These are phyloP conservation scores for Malurus melanocephalus DNA, from an alignment of 2,113 vertebrate species.

Conservation along the genomic window DNA sequence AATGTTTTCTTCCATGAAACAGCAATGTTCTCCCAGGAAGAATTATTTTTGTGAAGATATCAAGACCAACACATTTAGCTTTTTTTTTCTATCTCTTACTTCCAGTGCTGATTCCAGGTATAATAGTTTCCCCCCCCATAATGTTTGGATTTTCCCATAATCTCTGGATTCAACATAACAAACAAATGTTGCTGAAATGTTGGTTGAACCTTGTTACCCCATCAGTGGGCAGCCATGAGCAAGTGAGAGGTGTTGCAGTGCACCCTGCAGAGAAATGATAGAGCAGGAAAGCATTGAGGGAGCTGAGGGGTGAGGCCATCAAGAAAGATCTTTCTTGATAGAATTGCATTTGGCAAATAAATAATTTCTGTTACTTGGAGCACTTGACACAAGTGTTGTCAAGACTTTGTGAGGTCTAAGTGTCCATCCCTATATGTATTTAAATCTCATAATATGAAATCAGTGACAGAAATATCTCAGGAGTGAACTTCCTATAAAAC, in stretches of 20 bases:
- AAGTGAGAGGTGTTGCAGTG: background rate
- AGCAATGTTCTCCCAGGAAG: background rate
- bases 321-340: background rate
- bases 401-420: background rate
- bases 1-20: background rate
- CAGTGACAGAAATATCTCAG: background rate
- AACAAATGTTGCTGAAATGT: background rate
- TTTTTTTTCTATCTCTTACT: background rate
- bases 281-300: background rate
- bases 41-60: background rate
- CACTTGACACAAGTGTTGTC: background rate
- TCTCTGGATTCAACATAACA: background rate
- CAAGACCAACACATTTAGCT: background rate
- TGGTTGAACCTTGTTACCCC: background rate
- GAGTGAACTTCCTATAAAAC: background rate
- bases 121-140: accelerated
- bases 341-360: background rate
- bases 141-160: too few relatives aligned
- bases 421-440: background rate
- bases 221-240: background rate
- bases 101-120: background rate
- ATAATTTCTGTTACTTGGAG: background rate
- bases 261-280: background rate
- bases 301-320: accelerated
- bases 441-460: background rate